Percentiles rank a stretch among this genome's conserved stretches.
phyloP scores from a whole-genome alignment of 2,797 vertebrate genomes.

The Australoheros facetus region DNA sequence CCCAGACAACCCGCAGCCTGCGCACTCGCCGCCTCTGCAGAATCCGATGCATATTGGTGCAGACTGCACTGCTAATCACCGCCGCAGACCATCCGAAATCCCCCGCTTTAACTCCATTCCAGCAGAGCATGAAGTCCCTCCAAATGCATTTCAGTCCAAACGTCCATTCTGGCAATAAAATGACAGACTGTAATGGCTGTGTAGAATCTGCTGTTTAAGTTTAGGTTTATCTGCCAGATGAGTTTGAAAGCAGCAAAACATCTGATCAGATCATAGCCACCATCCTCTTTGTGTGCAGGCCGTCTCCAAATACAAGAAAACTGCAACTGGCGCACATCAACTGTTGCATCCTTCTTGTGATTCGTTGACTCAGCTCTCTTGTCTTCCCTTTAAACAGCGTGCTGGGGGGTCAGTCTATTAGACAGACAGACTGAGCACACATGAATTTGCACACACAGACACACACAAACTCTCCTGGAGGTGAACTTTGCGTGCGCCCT shows the following conservation, averaged over 20 bases:
- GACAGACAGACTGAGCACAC: conserved; percentile 52
- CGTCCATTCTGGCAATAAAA: conserved; percentile 48
- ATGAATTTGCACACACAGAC: not conserved
- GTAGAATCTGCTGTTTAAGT: conserved; percentile 3
- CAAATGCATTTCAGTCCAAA: conserved; percentile 46
- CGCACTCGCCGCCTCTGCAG: conserved; percentile 82
- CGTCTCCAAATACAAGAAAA: conserved; percentile 50
- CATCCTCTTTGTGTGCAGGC: conserved; percentile 55
- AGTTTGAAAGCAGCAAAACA: conserved; percentile 48
- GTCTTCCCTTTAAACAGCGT: conserved; percentile 75
- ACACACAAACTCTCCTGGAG: conserved; percentile 6
- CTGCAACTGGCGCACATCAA: conserved; percentile 65
- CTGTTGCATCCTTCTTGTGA: conserved; percentile 75
- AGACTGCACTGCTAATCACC: conserved; percentile 61
- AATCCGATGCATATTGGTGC: conserved; percentile 82
- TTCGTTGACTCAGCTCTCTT: conserved; percentile 77
- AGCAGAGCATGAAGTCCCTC: conserved; percentile 47
- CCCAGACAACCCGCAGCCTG: conserved; percentile 81
- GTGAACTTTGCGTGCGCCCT: conserved; percentile 45
- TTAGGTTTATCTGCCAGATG: conserved; percentile 19
- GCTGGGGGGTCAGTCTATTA: conserved; percentile 72
- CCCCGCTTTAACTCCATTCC: conserved; percentile 67
- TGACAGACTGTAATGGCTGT: not conserved
- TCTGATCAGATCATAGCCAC: conserved; percentile 47
- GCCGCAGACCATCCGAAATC: conserved; percentile 57